Evolutionary conservation across 2,888 invertebrate species (phyloP), one percentile per base, ranked within the genome.

Genomic region (Stenolophus ochropezus): DNA sequence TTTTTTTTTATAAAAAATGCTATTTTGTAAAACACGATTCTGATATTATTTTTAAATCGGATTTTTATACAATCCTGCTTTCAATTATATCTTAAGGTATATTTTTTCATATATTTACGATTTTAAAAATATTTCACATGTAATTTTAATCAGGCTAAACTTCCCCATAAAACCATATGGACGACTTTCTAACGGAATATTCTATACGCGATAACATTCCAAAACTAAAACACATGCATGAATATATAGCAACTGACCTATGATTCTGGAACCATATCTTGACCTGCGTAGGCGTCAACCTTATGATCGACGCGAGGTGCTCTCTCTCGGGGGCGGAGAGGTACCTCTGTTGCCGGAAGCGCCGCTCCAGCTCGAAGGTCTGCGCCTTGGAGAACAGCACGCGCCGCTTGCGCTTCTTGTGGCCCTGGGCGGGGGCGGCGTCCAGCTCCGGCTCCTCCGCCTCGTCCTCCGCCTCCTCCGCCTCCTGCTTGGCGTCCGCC

Each of bases 201-300:
- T n/a, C n/a, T n/a, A n/a, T n/a, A n/a, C n/a, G n/a, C n/a, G n/a
- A n/a, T n/a, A n/a, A n/a, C n/a, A n/a, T n/a, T n/a, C n/a, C n/a
- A n/a, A n/a, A n/a, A n/a, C n/a, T n/a, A n/a, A n/a, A n/a, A n/a
- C n/a, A n/a, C n/a, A n/a, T n/a, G n/a, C n/a, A n/a, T n/a, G n/a
- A n/a, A n/a, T n/a, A n/a, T n/a, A n/a, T n/a, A n/a, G n/a, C 18
- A 18, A 84, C 87, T 86, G 82, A 90, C 89, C 98, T 94, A 89
- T 99, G 99, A 89, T 98, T 98, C 89, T 98, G 98, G 91, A 99
- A 99, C 99, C 99, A 99, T 86, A 99, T 99, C 90, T 98, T 98
- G 74, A 96, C 96, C 91, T 99, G 99, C 1, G 98, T 99, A 0
- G 99, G 99, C 1, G 99, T 98, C 82, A 99, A 91, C 81, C 97